Base-by-base conservation (phyloP, 2,888 invertebrate species). In the Nemotelus pantherinus region DNA sequence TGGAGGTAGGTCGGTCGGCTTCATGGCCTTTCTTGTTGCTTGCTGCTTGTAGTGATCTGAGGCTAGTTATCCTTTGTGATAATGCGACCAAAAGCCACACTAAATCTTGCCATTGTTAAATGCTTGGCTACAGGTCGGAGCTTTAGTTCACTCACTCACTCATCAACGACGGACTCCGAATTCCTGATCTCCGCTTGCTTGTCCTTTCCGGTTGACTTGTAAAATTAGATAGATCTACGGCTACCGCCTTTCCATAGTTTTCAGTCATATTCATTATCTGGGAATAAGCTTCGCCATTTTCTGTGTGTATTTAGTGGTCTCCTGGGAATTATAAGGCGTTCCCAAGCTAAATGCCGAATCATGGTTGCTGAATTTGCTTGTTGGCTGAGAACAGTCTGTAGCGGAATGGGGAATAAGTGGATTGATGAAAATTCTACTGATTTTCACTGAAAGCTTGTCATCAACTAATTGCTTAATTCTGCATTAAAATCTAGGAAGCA, bases 281-380 rank as follows among this genome's bases (percentile, higher is more conserved):
- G 70, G 55, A 47, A 70, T 70, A 43, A 70, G 43, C 53, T 53
- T 58, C 58, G 58, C 72, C 72, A 72, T 72, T 58, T 45, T 25
- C 25, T 58, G 72, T 72, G 25, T 45, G 60, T 45, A 58, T 72
- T 72, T 58, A 72, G 72, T 72, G 60, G 58, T 43, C 58, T 58
- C 58, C 44, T 45, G 72, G 58, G 60, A 72, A 58, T 58, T 25
- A 47, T 39, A 58, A 58, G 44, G 47, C 25, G 5, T 47, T 25
- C 71, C 25, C 55, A 25, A 72, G 72, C 58, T 60, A 58, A 72
- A 72, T 72, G 25, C 39, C 25, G 6, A 53, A 25, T n/a, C 55
- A 3, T 70, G 55, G 70, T 70, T 7, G 47, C 65, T 65, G 9
- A 47, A 65, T 47, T n/a, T 47, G 53, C 53, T 68, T 3, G 43